Conservation (phyloP, 92 coral and sea anemone species). For the Pocillopora meandrina region DNA sequence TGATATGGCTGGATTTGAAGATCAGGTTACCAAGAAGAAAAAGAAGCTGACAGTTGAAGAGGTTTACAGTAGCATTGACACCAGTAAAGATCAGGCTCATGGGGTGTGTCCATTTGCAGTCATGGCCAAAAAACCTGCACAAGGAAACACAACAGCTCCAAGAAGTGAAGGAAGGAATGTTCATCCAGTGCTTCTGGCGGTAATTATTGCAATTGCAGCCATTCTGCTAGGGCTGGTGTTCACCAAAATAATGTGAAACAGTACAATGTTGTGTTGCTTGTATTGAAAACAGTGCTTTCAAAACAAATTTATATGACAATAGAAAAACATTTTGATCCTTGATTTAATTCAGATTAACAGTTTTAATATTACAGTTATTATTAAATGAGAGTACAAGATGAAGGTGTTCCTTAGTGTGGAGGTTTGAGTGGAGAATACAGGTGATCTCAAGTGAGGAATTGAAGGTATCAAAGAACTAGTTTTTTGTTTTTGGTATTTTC, state of each 20-base stretch:
- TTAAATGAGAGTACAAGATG: too few relatives aligned
- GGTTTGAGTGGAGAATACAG: too few relatives aligned
- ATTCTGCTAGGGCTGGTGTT: slow-evolving; percentile 50
- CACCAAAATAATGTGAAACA: slow-evolving; percentile 14
- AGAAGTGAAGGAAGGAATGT: slow-evolving; percentile 8
- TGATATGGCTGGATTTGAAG: slow-evolving; percentile 71
- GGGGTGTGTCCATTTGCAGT: slow-evolving; percentile 87
- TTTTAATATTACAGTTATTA: too few relatives aligned
- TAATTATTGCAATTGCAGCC: slow-evolving; percentile 58
- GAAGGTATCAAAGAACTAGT: too few relatives aligned
- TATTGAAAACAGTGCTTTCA: neutral
- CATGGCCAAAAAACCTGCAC: slow-evolving; percentile 67
- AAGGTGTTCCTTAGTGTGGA: too few relatives aligned
- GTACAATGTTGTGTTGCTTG: too few relatives aligned
- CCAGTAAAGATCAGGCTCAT: slow-evolving; percentile 20
- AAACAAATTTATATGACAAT: too few relatives aligned
- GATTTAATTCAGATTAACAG: too few relatives aligned
- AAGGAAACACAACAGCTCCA: slow-evolving; percentile 18
- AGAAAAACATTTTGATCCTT: too few relatives aligned
- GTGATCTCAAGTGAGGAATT: too few relatives aligned
- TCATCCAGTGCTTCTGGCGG: slow-evolving; percentile 53
- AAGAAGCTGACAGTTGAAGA: slow-evolving; percentile 27
- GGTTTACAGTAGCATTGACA: slow-evolving; percentile 5
- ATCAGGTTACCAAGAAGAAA: slow-evolving; percentile 23
- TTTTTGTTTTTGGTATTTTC: too few relatives aligned